Base-by-base conservation (phyloP, 2,113 vertebrate genomes). In the Stigmatopora nigra region DNA sequence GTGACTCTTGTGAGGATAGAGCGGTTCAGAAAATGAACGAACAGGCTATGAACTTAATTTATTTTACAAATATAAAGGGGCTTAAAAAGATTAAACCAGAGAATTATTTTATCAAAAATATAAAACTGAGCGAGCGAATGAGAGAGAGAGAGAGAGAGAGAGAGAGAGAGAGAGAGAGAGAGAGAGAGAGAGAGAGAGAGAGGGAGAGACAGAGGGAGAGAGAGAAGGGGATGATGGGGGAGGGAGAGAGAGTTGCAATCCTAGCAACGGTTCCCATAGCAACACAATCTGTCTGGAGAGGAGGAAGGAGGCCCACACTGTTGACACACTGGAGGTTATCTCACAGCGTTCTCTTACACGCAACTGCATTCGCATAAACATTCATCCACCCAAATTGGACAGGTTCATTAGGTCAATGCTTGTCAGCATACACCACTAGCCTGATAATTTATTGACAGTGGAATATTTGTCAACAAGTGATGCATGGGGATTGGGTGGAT, bases 261-360 rank as follows among this genome's bases (percentile, higher is more conserved):
- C 87, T 88, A 87, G 86, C 84, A 86, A 87, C 86, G 61, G 90
- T 90, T 91, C 64, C 90, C 88, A 68, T 88, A 86, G 87, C 84
- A 90, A 90, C 90, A 0, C 81, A 81, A 85, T 87, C 82, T 84
- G 81, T 87, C 84, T 83, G 68, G 78, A 82, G 81, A 85, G 82
- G 81, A 85, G 82, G 76, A 77, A 68, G 66, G 25, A 76, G 72
- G 70, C 78, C 70, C 47, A 63, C 66, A 49, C 69, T 80, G 78
- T 79, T 80, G 71, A 75, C 75, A 78, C 68, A 73, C 72, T 80
- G 83, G 78, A 87, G 78, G 79, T 88, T 83, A 85, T 82, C 75
- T 75, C 75, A 71, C 71, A 74, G 78, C 82, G 78, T 81, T 77
- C 78, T 71, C 58, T 49, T 5, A 68, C 76, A 73, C 71, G 48